Conservation (phyloP, 1,140 invertebrate genomes). For the Trichonephila inaurata region DNA sequence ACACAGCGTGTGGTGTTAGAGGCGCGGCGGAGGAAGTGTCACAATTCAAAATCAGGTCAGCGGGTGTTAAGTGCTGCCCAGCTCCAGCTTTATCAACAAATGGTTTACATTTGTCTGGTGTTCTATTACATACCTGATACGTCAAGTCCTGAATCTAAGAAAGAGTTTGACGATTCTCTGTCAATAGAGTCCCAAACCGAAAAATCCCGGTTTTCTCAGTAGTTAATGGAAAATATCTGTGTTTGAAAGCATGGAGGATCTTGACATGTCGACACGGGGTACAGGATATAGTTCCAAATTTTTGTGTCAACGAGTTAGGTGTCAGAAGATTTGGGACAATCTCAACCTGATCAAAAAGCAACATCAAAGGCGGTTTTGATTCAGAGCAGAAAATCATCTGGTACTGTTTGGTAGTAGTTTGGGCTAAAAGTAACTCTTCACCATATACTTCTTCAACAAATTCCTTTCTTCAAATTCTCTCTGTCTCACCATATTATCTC, state of each 20-base stretch:
- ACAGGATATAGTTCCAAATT: not conserved
- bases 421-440: not conserved
- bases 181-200: conserved; percentile 72
- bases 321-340: no score
- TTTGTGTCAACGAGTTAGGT: not conserved
- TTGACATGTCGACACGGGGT: not conserved
- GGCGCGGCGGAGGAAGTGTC: conserved; percentile 97
- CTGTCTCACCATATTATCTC: not conserved
- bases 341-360: conserved; percentile 85
- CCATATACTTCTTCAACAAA: not conserved
- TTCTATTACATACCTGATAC: not conserved
- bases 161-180: not conserved
- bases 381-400: not conserved
- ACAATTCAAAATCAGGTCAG: not conserved
- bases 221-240: not conserved
- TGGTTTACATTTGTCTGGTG: not conserved
- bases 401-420: conserved; percentile 78
- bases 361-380: not conserved
- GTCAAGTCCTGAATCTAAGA: not conserved
- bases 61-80: not conserved
- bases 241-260: not conserved
- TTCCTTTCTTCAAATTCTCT: not conserved
- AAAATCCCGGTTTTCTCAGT: not conserved
- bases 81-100: conserved; percentile 30
- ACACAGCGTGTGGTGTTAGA: conserved; percentile 94